phyloP scores from a whole-genome alignment of 2,797 vertebrate species.

The Thalassophryne amazonica region DNA sequence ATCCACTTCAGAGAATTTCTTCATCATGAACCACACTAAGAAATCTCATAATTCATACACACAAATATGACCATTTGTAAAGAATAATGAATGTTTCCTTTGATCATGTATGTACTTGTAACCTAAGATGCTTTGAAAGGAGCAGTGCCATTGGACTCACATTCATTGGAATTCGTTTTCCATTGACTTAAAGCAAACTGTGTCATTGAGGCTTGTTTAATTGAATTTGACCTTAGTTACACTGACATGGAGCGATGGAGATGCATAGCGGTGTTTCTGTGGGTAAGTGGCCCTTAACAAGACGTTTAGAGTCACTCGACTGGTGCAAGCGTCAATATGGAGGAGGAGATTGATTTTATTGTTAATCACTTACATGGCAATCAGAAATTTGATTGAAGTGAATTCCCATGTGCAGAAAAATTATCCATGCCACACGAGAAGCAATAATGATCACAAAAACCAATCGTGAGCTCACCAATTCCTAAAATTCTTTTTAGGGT shows the following conservation, averaged over 20 bases:
- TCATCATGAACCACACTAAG: not conserved
- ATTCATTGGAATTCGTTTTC: not conserved
- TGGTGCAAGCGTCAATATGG: not conserved
- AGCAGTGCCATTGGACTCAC: not conserved
- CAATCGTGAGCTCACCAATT: constrained; percentile 7
- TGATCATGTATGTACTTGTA: not conserved
- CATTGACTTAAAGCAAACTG: not conserved
- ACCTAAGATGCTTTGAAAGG: not conserved
- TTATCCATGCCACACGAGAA: not conserved
- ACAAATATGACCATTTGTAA: not conserved
- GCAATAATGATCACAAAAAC: constrained; percentile 6
- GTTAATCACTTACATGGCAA: not conserved
- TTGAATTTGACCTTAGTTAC: not conserved
- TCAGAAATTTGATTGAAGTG: not conserved
- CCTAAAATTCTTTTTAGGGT: not conserved
- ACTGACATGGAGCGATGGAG: not conserved
- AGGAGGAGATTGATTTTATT: not conserved
- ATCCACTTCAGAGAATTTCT: not conserved
- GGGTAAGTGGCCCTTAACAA: not conserved
- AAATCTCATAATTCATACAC: not conserved
- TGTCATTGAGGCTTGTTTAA: not conserved
- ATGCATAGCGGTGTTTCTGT: not conserved
- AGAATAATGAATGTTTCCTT: not conserved
- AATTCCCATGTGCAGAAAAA: not conserved
- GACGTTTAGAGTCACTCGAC: not conserved